Conservation (phyloP, 2,888 invertebrate genomes). For the Prosapia bicincta region DNA sequence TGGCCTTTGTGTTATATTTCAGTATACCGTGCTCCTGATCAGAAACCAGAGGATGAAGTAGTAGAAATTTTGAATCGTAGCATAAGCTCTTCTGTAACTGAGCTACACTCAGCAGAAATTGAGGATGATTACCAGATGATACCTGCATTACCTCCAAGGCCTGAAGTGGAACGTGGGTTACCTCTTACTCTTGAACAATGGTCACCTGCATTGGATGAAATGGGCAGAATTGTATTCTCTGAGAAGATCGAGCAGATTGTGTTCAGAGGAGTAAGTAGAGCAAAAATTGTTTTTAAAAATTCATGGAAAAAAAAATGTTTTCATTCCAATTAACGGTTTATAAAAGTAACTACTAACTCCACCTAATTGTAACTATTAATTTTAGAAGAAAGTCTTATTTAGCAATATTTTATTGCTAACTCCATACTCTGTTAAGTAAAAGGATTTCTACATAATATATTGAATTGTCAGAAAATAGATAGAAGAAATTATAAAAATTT, state of each 20-base stretch:
- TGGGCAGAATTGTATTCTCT: constrained; percentile 76
- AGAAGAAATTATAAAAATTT: too few species aligned
- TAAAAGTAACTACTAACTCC: too few species aligned
- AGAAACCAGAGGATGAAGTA: constrained; percentile 38
- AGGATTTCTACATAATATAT: too few species aligned
- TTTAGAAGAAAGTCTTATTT: too few species aligned
- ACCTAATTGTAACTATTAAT: too few species aligned
- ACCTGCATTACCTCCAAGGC: constrained; percentile 61
- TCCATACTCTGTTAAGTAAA: too few species aligned
- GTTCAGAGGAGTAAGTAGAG: constrained; percentile 83
- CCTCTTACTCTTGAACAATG: constrained; percentile 77
- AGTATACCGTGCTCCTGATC: constrained; percentile 40
- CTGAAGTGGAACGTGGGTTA: constrained; percentile 63
- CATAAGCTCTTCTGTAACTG: constrained; percentile 23
- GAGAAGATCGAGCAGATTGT: constrained; percentile 79
- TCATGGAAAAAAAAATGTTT: too few species aligned
- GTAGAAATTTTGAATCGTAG: constrained; percentile 36
- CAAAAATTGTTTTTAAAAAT: too few species aligned
- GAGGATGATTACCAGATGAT: constrained; percentile 69
- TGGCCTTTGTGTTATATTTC: too few species aligned
- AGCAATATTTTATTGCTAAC: too few species aligned
- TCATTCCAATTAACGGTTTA: too few species aligned
- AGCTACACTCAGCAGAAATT: constrained; percentile 34
- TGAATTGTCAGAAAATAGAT: too few species aligned
- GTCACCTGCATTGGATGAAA: constrained; percentile 72